Evolutionary conservation across 2,797 vertebrate species (phyloP).

Genomic region (Poliocrania exsul): DNA sequence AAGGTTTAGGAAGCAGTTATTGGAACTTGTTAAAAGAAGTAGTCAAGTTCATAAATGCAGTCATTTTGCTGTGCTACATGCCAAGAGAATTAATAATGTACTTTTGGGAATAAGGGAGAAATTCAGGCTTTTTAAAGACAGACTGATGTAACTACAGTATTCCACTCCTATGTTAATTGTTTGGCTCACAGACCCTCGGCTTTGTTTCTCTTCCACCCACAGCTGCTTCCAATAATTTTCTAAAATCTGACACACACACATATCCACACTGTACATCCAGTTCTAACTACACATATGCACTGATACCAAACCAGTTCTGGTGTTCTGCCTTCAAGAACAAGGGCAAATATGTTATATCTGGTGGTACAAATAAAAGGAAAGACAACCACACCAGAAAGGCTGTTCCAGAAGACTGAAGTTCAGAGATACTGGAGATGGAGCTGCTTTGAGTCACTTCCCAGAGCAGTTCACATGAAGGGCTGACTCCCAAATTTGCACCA

Average conservation of each 20-base stretch:
- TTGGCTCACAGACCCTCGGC: conserved; percentile 44
- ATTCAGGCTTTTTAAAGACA: conserved; percentile 72
- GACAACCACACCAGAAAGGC: not conserved
- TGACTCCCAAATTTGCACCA: not conserved
- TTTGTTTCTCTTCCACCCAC: conserved; percentile 69
- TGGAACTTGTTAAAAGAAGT: conserved; percentile 85
- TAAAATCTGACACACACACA: conserved; percentile 34
- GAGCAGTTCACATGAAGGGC: not conserved
- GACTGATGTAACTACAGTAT: conserved; percentile 68
- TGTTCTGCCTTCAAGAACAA: not conserved
- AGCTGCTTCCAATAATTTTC: conserved; percentile 66
- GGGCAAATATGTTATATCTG: not conserved
- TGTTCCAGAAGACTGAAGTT: not conserved
- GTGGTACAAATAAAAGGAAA: not conserved
- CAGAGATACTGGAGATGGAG: not conserved
- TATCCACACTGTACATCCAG: not conserved
- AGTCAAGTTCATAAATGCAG: conserved; percentile 81
- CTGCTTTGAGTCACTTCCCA: not conserved
- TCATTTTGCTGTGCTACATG: conserved; percentile 76
- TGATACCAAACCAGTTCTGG: not conserved
- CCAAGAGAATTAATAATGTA: conserved; percentile 80
- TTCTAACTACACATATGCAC: not conserved
- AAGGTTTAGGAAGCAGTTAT: conserved; percentile 82
- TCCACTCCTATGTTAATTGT: conserved; percentile 71
- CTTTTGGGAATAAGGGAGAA: conserved; percentile 69